Base-by-base conservation (phyloP, 2,888 invertebrate genomes). In the Acronicta aceris region DNA sequence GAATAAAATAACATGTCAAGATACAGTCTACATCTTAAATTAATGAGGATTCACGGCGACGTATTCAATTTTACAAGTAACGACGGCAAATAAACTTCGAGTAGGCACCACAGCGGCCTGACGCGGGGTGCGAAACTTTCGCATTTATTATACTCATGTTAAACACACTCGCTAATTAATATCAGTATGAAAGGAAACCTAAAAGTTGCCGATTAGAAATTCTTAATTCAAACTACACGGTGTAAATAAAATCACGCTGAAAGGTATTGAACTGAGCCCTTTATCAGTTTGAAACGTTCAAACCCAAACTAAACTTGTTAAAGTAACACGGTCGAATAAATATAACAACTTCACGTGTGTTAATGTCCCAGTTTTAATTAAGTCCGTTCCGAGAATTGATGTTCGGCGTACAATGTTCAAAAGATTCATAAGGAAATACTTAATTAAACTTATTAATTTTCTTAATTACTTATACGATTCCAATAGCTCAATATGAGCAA, bases 1-100 rank as follows among this genome's bases (percentile, higher is more conserved):
- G 92, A 94, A 93, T 94, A 92, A 93, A 94, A 94, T 94, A 93
- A 93, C 92, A 92, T 88, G 90, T 91, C 90, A 89, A 92, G 92
- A 90, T 90, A 91, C 90, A 86, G 90, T 85, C 89, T 90, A 88
- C 93, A 89, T 93, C 90, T 90, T 91, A 92, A 93, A 93, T 93
- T 94, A 94, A 93, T 92, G 92, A 93, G 91, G 89, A 90, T 89
- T 87, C 91, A 86, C 85, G 79, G 85, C 83, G 84, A 88, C 88
- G 89, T 93, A 91, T 93, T 90, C 91, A 91, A 92, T 92, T 91
- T 92, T 91, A 91, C 89, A 91, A 89, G 89, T 89, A 89, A 90
- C 86, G 89, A 90, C 88, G 85, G 87, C 87, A 89, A 90, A 91
- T 89, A 90, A 93, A 92, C 87, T 91, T 92, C 81, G 86, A 76